Evolutionary conservation across 2,113 vertebrate genomes (phyloP).

Genomic region (Pardalotus punctatus): DNA sequence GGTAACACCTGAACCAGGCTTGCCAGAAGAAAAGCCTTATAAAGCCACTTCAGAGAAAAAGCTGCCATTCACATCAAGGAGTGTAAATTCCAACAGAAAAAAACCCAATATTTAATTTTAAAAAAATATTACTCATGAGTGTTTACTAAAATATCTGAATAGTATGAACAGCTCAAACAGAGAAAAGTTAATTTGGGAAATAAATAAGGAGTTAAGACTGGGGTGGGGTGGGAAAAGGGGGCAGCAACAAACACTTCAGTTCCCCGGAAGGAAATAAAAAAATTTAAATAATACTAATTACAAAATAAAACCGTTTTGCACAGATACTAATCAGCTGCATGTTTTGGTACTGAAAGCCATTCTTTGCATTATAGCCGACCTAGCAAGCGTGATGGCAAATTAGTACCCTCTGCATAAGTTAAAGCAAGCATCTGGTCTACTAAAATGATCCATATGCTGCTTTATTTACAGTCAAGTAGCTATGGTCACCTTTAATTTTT

Average conservation of each 20-base stretch:
- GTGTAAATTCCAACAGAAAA: neutral
- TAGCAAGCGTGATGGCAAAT: slow-evolving; percentile 2
- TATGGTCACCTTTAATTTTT: neutral
- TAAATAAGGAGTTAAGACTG: neutral
- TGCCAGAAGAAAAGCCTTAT: neutral
- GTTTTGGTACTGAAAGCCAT: slow-evolving; percentile 7
- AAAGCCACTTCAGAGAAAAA: neutral
- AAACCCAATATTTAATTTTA: neutral
- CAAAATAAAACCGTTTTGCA: neutral
- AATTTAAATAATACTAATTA: neutral
- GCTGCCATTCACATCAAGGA: neutral
- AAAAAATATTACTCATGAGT: neutral
- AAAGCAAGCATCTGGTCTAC: neutral
- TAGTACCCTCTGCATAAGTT: neutral
- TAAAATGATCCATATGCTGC: neutral
- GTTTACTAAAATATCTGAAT: neutral
- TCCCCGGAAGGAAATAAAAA: neutral
- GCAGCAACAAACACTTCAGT: neutral
- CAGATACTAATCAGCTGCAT: neutral
- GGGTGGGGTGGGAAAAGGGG: neutral
- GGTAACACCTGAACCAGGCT: neutral
- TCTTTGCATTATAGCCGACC: neutral
- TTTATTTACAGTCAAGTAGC: neutral
- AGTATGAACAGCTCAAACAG: neutral
- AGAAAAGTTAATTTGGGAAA: neutral